Base-by-base conservation (phyloP, 2,113 vertebrate genomes). In the Sapajus apella region DNA sequence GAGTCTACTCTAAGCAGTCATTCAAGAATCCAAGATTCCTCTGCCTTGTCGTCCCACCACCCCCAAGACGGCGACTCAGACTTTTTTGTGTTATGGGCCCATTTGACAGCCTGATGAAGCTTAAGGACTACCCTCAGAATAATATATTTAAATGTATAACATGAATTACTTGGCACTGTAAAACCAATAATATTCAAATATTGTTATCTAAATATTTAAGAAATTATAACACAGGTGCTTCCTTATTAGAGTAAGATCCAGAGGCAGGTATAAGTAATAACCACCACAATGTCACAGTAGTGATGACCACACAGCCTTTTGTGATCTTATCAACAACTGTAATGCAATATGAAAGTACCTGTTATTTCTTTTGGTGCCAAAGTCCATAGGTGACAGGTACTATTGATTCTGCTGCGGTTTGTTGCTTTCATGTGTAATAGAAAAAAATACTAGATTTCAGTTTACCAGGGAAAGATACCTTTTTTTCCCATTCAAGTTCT, bases 371-470 rank as follows among this genome's bases (percentile, higher is more conserved):
- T 11, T 4, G 45, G 13, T 70, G 27, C 40, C 58, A 35, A 77
- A 87, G 23, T 72, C 68, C 30, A 32, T 64, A 64, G 27, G 61
- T 64, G 61, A 79, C 14, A 90, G 43, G 37, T 18, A 45, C 25
- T 45, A 2, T 45, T 56, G 14, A 52, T 83, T 79, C 18, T 61
- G 50, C 61, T 58, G 3, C 64, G 8, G 23, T 64, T 83, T 82
- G 8, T 84, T 52, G 14, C 40, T 77, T 92, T 94, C 55, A 21
- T 76, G 56, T 58, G 45, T n/a, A 68, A 37, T 6, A 32, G 32
- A 87, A 94, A 68, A 82, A 92, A 82, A 76, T 35, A 68, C 35
- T 58, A 85, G 45, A 75, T 92, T 79, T 61, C 52, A 87, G 27
- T 90, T 87, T 50, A 21, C 35, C 66, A 21, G 75, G 72, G 27